Percentiles rank a stretch among this genome's conserved stretches.
phyloP scores from a whole-genome alignment of 2,797 vertebrate species.

The Eptatretus atami region DNA sequence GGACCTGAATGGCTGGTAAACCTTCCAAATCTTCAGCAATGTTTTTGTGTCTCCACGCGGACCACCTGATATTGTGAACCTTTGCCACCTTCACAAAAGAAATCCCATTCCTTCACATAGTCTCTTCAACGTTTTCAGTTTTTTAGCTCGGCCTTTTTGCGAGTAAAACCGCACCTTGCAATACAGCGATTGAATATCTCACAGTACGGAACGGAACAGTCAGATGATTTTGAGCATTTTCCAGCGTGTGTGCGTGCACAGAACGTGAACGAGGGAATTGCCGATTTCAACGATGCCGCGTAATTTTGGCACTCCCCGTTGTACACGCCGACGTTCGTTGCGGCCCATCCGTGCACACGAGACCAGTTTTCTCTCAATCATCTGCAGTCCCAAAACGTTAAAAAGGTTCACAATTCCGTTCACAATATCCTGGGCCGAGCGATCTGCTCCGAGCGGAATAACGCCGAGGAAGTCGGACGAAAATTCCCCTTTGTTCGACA shows the following conservation, averaged over 20 bases:
- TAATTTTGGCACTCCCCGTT: not conserved
- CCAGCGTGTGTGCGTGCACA: not conserved
- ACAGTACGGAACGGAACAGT: not conserved
- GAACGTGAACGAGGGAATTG: not conserved
- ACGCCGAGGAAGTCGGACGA: not conserved
- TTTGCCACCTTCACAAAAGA: not conserved
- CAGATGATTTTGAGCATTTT: not conserved
- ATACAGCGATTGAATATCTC: slow-evolving; percentile 2
- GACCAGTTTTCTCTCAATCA: not conserved
- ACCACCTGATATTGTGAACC: slow-evolving; percentile 4
- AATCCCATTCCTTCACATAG: not conserved
- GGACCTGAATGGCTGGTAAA: slow-evolving; percentile 1
- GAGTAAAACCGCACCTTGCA: not conserved
- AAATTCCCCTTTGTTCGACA: not conserved
- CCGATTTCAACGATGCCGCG: not conserved
- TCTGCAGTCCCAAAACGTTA: not conserved
- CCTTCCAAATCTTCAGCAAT: too few species aligned
- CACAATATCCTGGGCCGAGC: not conserved
- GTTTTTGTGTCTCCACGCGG: not conserved
- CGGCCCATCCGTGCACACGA: not conserved
- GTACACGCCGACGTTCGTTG: not conserved
- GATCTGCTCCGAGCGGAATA: not conserved
- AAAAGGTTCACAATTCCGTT: not conserved
- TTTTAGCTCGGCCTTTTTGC: not conserved
- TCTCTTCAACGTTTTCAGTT: not conserved